These are phyloP conservation scores for Andrena hattorfiana DNA, from an alignment of 2,888 invertebrate genomes.

Conservation along the genomic window DNA sequence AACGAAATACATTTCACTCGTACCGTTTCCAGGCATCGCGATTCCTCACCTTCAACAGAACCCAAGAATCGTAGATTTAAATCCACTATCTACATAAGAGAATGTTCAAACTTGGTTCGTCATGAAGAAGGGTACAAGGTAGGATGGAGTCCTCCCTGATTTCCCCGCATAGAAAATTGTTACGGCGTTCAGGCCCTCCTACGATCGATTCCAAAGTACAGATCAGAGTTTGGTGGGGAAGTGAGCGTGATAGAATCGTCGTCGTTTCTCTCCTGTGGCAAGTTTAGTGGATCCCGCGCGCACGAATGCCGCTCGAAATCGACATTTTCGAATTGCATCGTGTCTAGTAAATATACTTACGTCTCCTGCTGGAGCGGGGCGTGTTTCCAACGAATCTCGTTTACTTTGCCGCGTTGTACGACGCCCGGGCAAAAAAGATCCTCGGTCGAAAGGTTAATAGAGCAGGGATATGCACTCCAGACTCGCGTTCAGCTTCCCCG, in stretches of 20 bases:
- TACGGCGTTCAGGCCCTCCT: not conserved
- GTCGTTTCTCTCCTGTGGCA: slow-evolving; percentile 58
- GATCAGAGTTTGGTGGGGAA: slow-evolving; percentile 42
- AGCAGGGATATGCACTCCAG: not conserved
- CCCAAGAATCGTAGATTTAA: slow-evolving; percentile 39
- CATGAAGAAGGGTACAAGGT: not conserved
- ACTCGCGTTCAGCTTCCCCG: not conserved
- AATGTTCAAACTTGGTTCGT: not conserved
- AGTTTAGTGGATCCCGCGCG: slow-evolving; percentile 41
- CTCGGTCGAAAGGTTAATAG: slow-evolving; percentile 8
- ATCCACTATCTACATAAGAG: slow-evolving; percentile 23
- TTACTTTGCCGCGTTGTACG: slow-evolving; percentile 9
- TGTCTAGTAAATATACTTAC: slow-evolving; percentile 28
- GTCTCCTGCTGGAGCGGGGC: slow-evolving; percentile 22
- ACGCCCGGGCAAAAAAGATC: slow-evolving; percentile 1
- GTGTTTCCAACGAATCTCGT: slow-evolving; percentile 31
- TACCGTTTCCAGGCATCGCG: not conserved
- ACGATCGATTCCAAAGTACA: slow-evolving; percentile 17
- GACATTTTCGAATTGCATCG: slow-evolving; percentile 53
- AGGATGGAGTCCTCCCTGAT: not conserved
- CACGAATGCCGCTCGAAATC: slow-evolving; percentile 37
- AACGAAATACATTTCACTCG: not conserved
- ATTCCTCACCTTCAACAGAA: slow-evolving; percentile 28
- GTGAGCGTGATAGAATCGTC: slow-evolving; percentile 40
- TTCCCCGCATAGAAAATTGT: slow-evolving; percentile 21